Base-by-base conservation (phyloP, 2,888 invertebrate genomes). In the Amitus sp. region DNA sequence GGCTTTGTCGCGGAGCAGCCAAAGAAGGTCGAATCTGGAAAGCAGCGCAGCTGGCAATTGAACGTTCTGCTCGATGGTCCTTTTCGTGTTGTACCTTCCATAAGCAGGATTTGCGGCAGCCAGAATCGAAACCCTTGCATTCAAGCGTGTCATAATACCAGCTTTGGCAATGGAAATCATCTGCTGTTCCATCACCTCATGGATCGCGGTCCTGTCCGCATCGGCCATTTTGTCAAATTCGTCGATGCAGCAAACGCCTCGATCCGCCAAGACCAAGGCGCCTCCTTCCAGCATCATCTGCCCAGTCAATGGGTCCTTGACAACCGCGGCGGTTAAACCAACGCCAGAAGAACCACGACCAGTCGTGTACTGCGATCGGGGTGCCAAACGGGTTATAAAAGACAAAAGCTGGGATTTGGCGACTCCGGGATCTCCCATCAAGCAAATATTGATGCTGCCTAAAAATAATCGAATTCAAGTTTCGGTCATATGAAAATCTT, bases 201-300 rank as follows among this genome's bases (percentile, higher is more conserved):
- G 97, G 71, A 98, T 96, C 52, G 97, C 95, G 0, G 96, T 96
- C 75, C 97, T 88, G 83, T 99, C 98, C 37, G 84, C 83, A 68
- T 99, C 98, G 46, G 96, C 94, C 98, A 99, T 98, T 85, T 99
- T 99, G 85, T 99, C 99, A 82, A 99, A 99, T 85, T 99, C 99
- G 82, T 99, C 99, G 80, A 99, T 99, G 83, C 98, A 99, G 82
- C 99, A 99, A 55, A 97, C 93, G 49, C 98, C 98, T 79, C 95
- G 93, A 84, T 98, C 98, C 1, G 98, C 97, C 67, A 98, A 83
- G 30, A 98, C 98, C 27, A 99, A 84, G 9, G 99, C 97, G 5
- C 99, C 99, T 33, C 98, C 97, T 80, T 98, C 97, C 52, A 99
- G 84, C 80, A 92, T 93, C 96, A 98, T 96, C 86, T 99, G 97